These are phyloP conservation scores for Tenodera sinensis DNA, from an alignment of 2,888 invertebrate species.

Conservation along the genomic window DNA sequence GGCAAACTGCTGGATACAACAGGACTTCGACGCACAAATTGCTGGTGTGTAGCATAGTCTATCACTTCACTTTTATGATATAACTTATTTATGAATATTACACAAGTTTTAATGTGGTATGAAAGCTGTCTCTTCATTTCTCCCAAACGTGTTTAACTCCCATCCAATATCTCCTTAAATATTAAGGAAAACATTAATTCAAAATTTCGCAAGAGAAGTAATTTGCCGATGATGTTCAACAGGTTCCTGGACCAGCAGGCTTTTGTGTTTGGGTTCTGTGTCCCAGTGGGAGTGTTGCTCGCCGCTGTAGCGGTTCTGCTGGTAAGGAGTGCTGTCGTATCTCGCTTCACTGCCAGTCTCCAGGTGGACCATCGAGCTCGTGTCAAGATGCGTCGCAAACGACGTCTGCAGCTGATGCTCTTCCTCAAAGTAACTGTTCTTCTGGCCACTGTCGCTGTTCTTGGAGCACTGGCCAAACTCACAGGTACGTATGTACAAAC, in stretches of 20 bases:
- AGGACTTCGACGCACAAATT: conserved; percentile 51
- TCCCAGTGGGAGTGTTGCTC: conserved; percentile 50
- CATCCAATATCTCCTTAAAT: no score
- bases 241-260: conserved; percentile 53
- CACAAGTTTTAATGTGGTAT: no score
- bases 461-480: conserved; percentile 40
- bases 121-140: no score
- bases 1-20: conserved; percentile 48
- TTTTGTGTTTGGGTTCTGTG: conserved; percentile 51
- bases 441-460: conserved; percentile 48
- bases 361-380: conserved; percentile 56
- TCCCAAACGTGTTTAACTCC: no score
- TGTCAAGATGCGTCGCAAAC: conserved; percentile 56
- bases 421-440: conserved; percentile 55
- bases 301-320: conserved; percentile 49
- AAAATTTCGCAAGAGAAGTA: no score
- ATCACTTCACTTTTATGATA: not conserved
- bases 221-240: not conserved
- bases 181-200: no score
- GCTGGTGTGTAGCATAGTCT: conserved; percentile 47
- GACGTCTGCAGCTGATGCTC: conserved; percentile 56
- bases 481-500: conserved; percentile 15
- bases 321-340: conserved; percentile 53
- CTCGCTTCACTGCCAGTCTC: conserved; percentile 57
- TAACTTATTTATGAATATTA: no score